phyloP scores from a whole-genome alignment of 2,888 invertebrate genomes.

The Chloroclysta siterata region DNA sequence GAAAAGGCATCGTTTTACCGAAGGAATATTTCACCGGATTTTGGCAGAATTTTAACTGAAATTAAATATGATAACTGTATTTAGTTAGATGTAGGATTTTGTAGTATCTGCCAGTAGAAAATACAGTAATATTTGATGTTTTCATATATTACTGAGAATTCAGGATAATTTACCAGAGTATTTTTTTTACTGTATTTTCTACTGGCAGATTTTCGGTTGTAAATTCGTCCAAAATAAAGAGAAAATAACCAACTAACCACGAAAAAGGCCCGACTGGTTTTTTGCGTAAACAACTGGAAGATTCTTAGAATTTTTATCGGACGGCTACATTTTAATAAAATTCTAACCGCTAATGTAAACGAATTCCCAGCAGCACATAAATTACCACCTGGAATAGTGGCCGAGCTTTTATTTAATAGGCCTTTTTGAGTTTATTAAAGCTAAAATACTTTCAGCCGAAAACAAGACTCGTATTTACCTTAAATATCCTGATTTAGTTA shows the following conservation, averaged over 20 bases:
- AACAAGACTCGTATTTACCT: conserved; percentile 19
- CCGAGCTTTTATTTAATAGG: conserved; percentile 42
- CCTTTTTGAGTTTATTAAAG: conserved; percentile 34
- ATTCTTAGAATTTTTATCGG: not conserved
- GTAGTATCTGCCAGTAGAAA: too few relatives aligned
- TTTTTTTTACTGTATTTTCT: not conserved
- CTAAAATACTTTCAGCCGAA: conserved; percentile 21
- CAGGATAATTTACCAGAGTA: too few relatives aligned
- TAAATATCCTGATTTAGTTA: conserved; percentile 17
- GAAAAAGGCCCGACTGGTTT: conserved; percentile 3
- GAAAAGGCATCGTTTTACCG: too few relatives aligned
- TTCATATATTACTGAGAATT: too few relatives aligned
- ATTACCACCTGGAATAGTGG: conserved; percentile 44
- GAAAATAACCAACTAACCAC: conserved; percentile 2
- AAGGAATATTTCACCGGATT: too few relatives aligned
- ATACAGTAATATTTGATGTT: too few relatives aligned
- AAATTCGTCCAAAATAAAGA: not conserved
- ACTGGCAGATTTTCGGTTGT: not conserved
- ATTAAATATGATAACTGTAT: too few relatives aligned
- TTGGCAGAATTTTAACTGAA: too few relatives aligned
- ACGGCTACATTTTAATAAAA: conserved; percentile 1
- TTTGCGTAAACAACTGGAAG: conserved; percentile 4
- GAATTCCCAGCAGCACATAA: conserved; percentile 44
- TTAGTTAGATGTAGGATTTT: too few relatives aligned
- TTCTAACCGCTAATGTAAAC: conserved; percentile 37